Evolutionary conservation across 2,888 invertebrate genomes (phyloP).

Genomic region (Tipula confusa): DNA sequence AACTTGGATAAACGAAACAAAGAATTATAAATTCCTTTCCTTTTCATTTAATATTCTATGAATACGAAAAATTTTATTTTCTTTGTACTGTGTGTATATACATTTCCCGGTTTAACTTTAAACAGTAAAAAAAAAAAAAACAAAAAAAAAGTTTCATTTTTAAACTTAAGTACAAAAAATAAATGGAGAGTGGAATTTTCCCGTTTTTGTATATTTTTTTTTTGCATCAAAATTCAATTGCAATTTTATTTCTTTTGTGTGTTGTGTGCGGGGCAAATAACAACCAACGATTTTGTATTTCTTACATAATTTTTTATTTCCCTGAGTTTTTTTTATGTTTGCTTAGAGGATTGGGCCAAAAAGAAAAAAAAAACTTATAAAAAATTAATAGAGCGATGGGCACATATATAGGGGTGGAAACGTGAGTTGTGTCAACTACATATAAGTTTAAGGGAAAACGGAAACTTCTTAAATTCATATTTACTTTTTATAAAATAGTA

Average conservation of each 20-base stretch:
- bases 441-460: neutral
- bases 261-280: neutral
- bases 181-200: neutral
- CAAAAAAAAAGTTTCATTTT: neutral
- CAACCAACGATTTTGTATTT: neutral
- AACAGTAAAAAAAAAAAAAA: neutral
- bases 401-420: neutral
- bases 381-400: neutral
- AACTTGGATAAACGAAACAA: neutral
- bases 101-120: neutral
- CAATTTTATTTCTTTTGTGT: neutral
- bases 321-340: neutral
- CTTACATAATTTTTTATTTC: neutral
- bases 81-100: neutral
- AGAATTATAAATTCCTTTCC: neutral
- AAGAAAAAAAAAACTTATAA: neutral
- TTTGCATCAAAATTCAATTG: neutral
- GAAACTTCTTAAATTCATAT: neutral
- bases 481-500: neutral
- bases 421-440: neutral
- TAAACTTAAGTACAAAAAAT: neutral
- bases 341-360: neutral
- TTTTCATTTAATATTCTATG: neutral
- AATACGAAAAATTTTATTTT: neutral
- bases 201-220: neutral